A percentile compares a stretch with the other conserved stretches of the same genome.
These are phyloP conservation scores for Drosophila rufa DNA, from an alignment of 1,140 invertebrate genomes.

Conservation along the genomic window DNA sequence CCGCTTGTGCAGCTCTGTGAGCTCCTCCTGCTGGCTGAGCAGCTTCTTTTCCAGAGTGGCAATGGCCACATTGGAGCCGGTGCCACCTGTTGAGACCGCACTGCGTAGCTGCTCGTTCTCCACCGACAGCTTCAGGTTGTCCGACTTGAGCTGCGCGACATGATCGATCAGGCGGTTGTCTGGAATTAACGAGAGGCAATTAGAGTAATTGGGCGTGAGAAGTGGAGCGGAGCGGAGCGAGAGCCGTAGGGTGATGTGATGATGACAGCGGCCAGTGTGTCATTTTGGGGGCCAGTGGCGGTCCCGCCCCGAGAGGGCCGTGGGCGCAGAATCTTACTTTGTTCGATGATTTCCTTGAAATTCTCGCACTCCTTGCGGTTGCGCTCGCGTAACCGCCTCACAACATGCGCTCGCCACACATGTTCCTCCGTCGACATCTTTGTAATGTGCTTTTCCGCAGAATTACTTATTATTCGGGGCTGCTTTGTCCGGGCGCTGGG, in stretches of 20 bases:
- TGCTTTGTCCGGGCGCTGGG: conserved; percentile 6
- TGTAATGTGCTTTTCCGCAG: conserved; percentile 6
- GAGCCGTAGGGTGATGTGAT: not conserved
- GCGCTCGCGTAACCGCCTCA: conserved; percentile 87
- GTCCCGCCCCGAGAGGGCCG: not conserved
- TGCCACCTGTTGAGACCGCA: conserved; percentile 80
- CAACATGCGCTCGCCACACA: conserved; percentile 87
- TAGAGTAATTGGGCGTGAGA: conserved; percentile 25
- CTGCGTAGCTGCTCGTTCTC: conserved; percentile 92
- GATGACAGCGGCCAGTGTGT: conserved; percentile 18
- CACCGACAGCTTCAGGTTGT: conserved; percentile 93
- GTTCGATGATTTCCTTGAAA: conserved; percentile 88
- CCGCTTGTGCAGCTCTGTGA: conserved; percentile 94
- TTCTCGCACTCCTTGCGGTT: conserved; percentile 87
- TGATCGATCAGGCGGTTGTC: conserved; percentile 95
- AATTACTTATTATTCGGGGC: conserved; percentile 19
- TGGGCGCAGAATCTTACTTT: conserved; percentile 85
- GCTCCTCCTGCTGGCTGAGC: conserved; percentile 94
- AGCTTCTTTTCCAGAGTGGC: conserved; percentile 93
- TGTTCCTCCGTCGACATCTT: conserved; percentile 69
- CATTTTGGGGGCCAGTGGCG: conserved; percentile 2
- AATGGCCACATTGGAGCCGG: conserved; percentile 75
- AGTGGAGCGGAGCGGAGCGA: conserved; percentile 16
- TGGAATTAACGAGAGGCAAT: conserved; percentile 84
- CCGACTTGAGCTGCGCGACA: conserved; percentile 90